These are phyloP conservation scores for Mixornis gularis DNA, from an alignment of 2,113 vertebrate genomes.

Conservation along the genomic window DNA sequence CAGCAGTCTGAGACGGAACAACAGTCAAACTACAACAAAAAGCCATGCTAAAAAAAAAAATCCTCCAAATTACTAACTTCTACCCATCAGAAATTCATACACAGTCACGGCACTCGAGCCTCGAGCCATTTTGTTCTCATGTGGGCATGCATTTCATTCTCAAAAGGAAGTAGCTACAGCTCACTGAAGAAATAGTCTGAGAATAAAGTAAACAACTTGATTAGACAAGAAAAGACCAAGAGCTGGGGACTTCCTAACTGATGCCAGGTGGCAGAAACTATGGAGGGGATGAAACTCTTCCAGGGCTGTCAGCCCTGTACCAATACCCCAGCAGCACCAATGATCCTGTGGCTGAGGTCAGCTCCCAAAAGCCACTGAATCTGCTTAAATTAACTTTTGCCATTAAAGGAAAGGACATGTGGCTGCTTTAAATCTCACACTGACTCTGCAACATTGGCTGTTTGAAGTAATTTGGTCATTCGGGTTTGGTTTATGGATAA, in stretches of 20 bases:
- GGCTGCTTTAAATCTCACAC: background rate
- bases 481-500: background rate
- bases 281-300: background rate
- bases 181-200: background rate
- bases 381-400: background rate
- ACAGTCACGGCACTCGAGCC: background rate
- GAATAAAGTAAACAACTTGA: background rate
- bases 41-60: background rate
- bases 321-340: background rate
- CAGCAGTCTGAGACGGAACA: background rate
- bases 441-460: fast-evolving
- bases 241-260: background rate
- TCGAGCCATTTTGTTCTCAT: background rate
- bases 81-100: background rate
- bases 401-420: background rate
- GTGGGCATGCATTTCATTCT: background rate
- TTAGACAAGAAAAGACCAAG: background rate
- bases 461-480: background rate
- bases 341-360: background rate
- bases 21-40: background rate
- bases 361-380: background rate
- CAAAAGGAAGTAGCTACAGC: background rate
- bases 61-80: background rate
- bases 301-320: background rate
- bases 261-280: background rate